Base-by-base conservation (phyloP, 1,140 invertebrate species). In the Pseudomyrmex cubaensis region DNA sequence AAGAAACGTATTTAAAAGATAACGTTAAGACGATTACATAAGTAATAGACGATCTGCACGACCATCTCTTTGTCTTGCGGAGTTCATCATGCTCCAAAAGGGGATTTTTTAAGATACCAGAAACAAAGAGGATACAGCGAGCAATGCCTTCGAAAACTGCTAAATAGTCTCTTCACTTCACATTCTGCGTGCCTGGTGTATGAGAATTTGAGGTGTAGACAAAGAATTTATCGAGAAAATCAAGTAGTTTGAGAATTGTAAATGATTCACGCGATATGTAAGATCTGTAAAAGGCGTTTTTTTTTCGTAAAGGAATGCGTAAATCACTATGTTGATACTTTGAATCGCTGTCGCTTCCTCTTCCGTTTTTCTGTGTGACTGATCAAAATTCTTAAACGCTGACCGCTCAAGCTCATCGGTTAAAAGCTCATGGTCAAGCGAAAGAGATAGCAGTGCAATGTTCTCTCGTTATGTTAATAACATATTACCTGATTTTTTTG, bases 41-140 rank as follows among this genome's bases (percentile, higher is more conserved):
- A 87, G 76, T 76, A 67, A 52, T 77, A 85, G 83, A 84, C 88
- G 89, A 90, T 70, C 77, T 84, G 91, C 90, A 90, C 87, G 86
- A 87, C 63, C 56, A 87, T 88, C 87, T 91, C 85, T 91, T 87
- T 80, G 85, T 90, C 84, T 89, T 88, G 87, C 85, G 90, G 85
- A 80, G 85, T 35, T 35, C 35, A 35, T 35, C 80, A 86, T 87
- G 88, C 87, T 90, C 87, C 82, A 87, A 85, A 73, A 87, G 82
- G 82, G 82, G 89, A 91, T 90, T 90, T 90, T 91, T 85, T 86
- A 88, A 88, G 76, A 87, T 89, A 86, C 70, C 87, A 90, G 89
- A 85, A 91, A 90, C 61, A 90, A 91, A 90, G 84, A 86, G 85
- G 74, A 91, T 86, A 76, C 62, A 83, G 82, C 80, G 87, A 90